phyloP scores from a whole-genome alignment of 53 echinoderm and acorn worm species.

The Echinarachnius parma region DNA sequence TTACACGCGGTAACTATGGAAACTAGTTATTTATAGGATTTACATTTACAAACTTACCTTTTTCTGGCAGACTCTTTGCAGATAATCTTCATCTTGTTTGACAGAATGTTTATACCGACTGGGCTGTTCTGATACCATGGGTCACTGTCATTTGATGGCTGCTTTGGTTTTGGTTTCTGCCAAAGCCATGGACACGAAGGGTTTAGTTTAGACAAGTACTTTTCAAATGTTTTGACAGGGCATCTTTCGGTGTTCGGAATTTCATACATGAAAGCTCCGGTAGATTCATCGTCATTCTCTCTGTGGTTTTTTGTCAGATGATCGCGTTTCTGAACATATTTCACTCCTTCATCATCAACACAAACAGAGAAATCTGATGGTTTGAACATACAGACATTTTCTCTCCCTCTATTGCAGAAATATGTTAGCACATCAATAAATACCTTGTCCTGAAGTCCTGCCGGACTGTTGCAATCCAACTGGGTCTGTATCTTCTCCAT shows the following conservation, averaged over 20 bases:
- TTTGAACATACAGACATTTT: conserved; percentile 47
- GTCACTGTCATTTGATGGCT: too few relatives aligned
- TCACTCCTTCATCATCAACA: conserved; percentile 33
- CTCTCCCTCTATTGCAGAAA: conserved; percentile 53
- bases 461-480: conserved; percentile 39
- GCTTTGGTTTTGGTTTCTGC: conserved; percentile 25
- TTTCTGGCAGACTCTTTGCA: too few relatives aligned
- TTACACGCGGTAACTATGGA: too few relatives aligned
- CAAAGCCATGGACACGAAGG: too few relatives aligned
- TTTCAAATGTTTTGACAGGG: conserved; percentile 45
- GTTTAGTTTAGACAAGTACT: conserved; percentile 41
- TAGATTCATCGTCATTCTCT: conserved; percentile 39
- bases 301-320: conserved; percentile 51
- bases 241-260: conserved; percentile 36
- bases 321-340: conserved; percentile 44
- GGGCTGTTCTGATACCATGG: conserved; percentile 47
- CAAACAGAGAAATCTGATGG: conserved; percentile 41
- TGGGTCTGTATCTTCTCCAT: conserved; percentile 45
- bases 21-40: too few relatives aligned
- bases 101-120: conserved; percentile 42
- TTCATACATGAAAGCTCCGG: conserved; percentile 55
- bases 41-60: too few relatives aligned
- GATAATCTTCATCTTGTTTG: too few relatives aligned
- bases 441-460: conserved; percentile 56
- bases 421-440: conserved; percentile 57